Conservation (phyloP, 2,888 invertebrate species). For the Aspidapion aeneum region DNA sequence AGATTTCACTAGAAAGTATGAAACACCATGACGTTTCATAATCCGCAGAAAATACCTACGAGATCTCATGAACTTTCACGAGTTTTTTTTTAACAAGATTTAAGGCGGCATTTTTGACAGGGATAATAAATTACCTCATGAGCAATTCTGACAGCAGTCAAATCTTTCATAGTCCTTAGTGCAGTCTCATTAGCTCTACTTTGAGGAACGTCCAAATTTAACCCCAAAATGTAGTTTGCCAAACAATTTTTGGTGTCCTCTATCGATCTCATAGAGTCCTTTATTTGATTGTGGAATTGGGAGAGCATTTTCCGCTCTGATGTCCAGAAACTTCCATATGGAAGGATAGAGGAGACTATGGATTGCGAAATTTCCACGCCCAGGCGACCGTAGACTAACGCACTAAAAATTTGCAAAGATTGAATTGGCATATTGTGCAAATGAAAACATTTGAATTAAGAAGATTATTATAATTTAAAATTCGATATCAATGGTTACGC, state of each 20-base stretch:
- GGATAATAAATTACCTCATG: conserved; percentile 45
- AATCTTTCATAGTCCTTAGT: conserved; percentile 38
- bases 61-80: too few species aligned
- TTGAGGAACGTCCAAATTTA: conserved; percentile 29
- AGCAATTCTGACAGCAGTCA: conserved; percentile 43
- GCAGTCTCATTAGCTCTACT: conserved; percentile 39
- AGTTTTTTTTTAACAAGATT: too few species aligned
- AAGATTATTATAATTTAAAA: too few species aligned
- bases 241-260: conserved; percentile 24
- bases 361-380: conserved; percentile 50
- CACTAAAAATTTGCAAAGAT: too few species aligned
- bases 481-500: too few species aligned
- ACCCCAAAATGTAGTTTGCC: conserved; percentile 28
- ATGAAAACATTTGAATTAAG: too few species aligned
- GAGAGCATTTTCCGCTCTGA: conserved; percentile 47
- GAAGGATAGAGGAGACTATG: conserved; percentile 47
- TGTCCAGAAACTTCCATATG: conserved; percentile 44
- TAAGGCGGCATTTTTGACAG: too few species aligned
- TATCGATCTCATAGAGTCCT: conserved; percentile 38
- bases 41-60: too few species aligned
- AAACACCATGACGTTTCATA: too few species aligned
- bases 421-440: too few species aligned
- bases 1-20: too few species aligned
- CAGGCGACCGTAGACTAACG: conserved; percentile 50
- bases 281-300: conserved; percentile 42